Conservation (phyloP, 1,140 invertebrate genomes). For the Drosophila nigrodunni region DNA sequence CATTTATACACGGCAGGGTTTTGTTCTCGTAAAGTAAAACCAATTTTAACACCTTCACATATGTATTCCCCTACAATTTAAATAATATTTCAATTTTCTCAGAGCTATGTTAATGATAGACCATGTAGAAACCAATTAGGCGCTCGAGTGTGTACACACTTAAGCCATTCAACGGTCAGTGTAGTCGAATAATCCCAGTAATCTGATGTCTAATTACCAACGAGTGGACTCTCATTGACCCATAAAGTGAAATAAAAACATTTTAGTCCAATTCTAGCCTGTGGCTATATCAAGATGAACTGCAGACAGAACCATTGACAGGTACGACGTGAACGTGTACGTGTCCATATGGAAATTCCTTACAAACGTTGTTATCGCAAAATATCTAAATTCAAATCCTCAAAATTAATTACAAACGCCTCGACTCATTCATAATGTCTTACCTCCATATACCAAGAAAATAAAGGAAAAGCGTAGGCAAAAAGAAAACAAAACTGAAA, state of each 20-base stretch:
- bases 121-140: conserved; percentile 14
- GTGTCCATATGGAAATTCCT: conserved; percentile 43
- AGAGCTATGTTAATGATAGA: conserved; percentile 17
- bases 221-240: conserved; percentile 47
- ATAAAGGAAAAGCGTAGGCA: conserved; percentile 1
- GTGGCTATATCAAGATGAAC: conserved; percentile 13
- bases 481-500: conserved; percentile 12
- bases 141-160: conserved; percentile 10
- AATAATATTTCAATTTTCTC: conserved; percentile 1
- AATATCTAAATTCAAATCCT: conserved; percentile 69
- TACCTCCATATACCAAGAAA: conserved; percentile 6
- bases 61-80: not conserved
- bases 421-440: conserved; percentile 23
- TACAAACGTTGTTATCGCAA: conserved; percentile 49
- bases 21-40: not conserved
- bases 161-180: not conserved
- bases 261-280: not conserved
- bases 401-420: conserved; percentile 70
- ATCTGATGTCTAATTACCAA: conserved; percentile 49
- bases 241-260: conserved; percentile 41
- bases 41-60: not conserved
- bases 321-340: conserved; percentile 10
- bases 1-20: too few species aligned
- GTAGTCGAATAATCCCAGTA: conserved; percentile 12
- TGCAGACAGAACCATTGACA: conserved; percentile 28